Percentiles rank a stretch among this genome's conserved stretches.
These are phyloP conservation scores for Gobionotothen gibberifrons DNA, from an alignment of 2,797 vertebrate genomes.

Conservation along the genomic window DNA sequence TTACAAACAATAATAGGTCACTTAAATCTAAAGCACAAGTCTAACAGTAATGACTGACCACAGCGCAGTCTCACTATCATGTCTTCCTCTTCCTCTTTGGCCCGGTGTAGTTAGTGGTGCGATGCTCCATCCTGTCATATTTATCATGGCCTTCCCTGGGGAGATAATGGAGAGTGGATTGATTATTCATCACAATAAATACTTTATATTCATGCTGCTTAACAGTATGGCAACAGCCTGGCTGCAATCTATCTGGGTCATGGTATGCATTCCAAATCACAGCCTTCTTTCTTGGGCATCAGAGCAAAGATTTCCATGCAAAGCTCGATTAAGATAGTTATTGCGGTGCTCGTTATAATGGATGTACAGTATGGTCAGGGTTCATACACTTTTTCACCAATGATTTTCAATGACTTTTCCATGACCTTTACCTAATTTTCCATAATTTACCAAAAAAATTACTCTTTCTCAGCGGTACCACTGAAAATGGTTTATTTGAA, in stretches of 20 bases:
- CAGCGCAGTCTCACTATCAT: conserved; percentile 60
- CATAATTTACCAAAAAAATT: too few relatives aligned
- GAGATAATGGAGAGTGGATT: conserved; percentile 62
- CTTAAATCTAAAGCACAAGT: conserved; percentile 48
- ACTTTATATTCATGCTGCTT: conserved; percentile 77
- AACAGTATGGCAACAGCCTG: conserved; percentile 67
- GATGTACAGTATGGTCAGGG: neutral
- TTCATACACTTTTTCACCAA: too few relatives aligned
- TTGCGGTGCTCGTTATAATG: neutral
- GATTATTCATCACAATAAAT: conserved; percentile 81
- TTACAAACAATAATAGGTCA: conserved; percentile 38
- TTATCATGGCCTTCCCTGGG: conserved; percentile 95
- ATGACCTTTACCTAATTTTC: too few relatives aligned
- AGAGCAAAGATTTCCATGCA: conserved; percentile 33
- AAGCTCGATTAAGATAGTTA: conserved; percentile 10
- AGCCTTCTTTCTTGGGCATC: conserved; percentile 35
- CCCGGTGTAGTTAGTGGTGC: conserved; percentile 85
- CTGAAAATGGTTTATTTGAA: too few relatives aligned
- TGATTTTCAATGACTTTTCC: too few relatives aligned
- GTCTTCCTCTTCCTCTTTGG: conserved; percentile 82
- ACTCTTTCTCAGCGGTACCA: too few relatives aligned
- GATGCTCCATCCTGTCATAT: conserved; percentile 93
- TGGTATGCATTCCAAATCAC: conserved; percentile 63
- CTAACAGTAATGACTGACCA: conserved; percentile 44
- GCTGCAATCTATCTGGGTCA: conserved; percentile 70